Evolutionary conservation across 2,888 invertebrate genomes (phyloP).

Genomic region (Drosophila koepferae): DNA sequence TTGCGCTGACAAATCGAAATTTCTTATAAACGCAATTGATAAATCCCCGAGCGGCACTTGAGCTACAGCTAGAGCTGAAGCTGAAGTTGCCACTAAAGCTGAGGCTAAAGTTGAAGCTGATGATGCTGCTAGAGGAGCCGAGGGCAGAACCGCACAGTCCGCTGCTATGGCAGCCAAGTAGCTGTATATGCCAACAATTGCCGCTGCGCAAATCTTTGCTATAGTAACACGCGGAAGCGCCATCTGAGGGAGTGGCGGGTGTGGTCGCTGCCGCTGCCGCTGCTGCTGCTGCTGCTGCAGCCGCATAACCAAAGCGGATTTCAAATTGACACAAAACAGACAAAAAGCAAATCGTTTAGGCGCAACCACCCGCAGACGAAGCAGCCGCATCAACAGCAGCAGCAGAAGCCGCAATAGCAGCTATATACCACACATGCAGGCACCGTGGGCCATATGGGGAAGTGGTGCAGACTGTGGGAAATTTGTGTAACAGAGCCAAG

Average conservation of each 20-base stretch:
- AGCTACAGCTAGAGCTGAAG: slow-evolving; percentile 50
- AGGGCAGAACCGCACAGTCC: slow-evolving; percentile 6
- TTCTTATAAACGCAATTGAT: slow-evolving; percentile 79
- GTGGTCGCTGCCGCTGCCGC: not conserved
- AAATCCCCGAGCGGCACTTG: slow-evolving; percentile 75
- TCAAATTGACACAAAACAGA: slow-evolving; percentile 78
- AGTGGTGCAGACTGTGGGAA: slow-evolving; percentile 40
- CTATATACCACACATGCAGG: slow-evolving; percentile 45
- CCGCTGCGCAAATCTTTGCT: slow-evolving; percentile 56
- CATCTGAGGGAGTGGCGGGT: not conserved
- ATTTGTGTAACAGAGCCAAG: slow-evolving; percentile 66
- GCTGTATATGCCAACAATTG: slow-evolving; percentile 78
- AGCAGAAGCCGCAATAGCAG: slow-evolving; percentile 28
- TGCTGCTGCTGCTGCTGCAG: slow-evolving; percentile 22
- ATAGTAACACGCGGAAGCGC: slow-evolving; percentile 3
- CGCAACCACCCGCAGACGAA: slow-evolving; percentile 63
- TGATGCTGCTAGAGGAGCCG: slow-evolving; percentile 10
- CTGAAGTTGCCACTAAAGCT: slow-evolving; percentile 10
- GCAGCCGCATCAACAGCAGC: slow-evolving; percentile 11
- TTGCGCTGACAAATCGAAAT: slow-evolving; percentile 79
- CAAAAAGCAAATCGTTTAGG: slow-evolving; percentile 80
- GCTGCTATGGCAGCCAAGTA: slow-evolving; percentile 70
- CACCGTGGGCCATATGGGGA: slow-evolving; percentile 10
- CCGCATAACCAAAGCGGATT: slow-evolving; percentile 79
- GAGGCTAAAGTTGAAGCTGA: slow-evolving; percentile 25